Evolutionary conservation across 2,888 invertebrate genomes (phyloP).

Genomic region (Desoria tigrina): DNA sequence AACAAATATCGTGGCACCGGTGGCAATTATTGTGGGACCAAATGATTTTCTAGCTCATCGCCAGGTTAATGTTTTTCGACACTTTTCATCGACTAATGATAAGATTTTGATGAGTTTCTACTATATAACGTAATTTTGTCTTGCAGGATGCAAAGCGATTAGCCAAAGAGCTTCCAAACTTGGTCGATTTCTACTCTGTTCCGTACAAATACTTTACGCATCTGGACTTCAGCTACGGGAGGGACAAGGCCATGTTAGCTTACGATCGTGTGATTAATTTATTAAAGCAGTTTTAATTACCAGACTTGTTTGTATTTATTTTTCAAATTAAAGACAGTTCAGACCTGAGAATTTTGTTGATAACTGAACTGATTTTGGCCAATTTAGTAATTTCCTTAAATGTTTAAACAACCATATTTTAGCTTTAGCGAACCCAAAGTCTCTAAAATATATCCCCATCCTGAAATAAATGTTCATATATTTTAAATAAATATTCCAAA

Average conservation of each 20-base stretch:
- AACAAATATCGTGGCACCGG: slow-evolving; percentile 20
- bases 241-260: slow-evolving; percentile 18
- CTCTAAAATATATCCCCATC: too few species aligned
- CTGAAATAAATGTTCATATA: too few species aligned
- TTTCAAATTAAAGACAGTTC: too few species aligned
- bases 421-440: too few species aligned
- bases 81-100: not conserved
- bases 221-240: slow-evolving; percentile 34
- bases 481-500: too few species aligned
- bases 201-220: slow-evolving; percentile 32
- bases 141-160: slow-evolving; percentile 30
- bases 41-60: slow-evolving; percentile 33
- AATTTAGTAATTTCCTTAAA: too few species aligned
- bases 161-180: slow-evolving; percentile 21
- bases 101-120: not conserved
- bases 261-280: slow-evolving; percentile 22
- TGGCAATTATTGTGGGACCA: slow-evolving; percentile 28
- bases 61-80: too few species aligned
- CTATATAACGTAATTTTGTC: not conserved
- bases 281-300: slow-evolving; percentile 3
- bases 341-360: too few species aligned
- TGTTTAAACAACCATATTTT: too few species aligned
- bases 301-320: too few species aligned
- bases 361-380: too few species aligned
- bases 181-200: slow-evolving; percentile 25